Percentiles rank a stretch among this genome's conserved stretches.
phyloP scores from a whole-genome alignment of 1,140 invertebrate species.

The Drosophila varians region DNA sequence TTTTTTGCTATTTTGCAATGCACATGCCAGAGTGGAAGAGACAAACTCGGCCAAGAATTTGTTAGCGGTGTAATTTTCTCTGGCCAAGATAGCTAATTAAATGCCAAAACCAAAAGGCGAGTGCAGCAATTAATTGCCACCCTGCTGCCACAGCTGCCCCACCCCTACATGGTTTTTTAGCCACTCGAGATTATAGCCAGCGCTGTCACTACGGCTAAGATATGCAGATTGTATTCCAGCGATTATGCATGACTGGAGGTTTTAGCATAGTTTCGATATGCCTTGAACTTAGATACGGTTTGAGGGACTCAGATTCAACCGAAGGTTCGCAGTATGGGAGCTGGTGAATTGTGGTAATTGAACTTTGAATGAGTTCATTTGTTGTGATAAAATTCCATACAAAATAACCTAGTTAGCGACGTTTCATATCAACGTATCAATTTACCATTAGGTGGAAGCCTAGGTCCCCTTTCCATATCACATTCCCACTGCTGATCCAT shows the following conservation, averaged over 20 bases:
- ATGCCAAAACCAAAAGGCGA: conserved; percentile 48
- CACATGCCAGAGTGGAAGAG: conserved; percentile 27
- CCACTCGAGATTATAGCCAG: conserved; percentile 32
- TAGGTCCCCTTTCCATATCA: conserved; percentile 7
- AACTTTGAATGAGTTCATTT: conserved; percentile 1
- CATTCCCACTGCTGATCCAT: conserved; percentile 23
- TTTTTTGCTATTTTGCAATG: conserved; percentile 59
- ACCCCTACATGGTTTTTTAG: not conserved
- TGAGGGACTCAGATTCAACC: not conserved
- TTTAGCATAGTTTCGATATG: conserved; percentile 16
- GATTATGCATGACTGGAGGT: conserved; percentile 23
- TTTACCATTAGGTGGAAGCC: conserved; percentile 22
- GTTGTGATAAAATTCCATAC: not conserved
- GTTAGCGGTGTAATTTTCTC: conserved; percentile 46
- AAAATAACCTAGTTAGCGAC: not conserved
- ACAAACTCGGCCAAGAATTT: conserved; percentile 53
- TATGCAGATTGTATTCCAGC: conserved; percentile 40
- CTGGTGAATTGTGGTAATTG: not conserved
- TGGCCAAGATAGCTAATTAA: conserved; percentile 59
- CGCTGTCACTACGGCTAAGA: conserved; percentile 11
- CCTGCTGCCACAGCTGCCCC: conserved; percentile 5
- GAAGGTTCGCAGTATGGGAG: conserved; percentile 2
- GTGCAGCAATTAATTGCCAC: conserved; percentile 43
- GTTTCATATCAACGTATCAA: not conserved
- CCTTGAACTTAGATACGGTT: conserved; percentile 24